Evolutionary conservation across 1,140 invertebrate genomes (phyloP).

Genomic region (Hestina assimilis): DNA sequence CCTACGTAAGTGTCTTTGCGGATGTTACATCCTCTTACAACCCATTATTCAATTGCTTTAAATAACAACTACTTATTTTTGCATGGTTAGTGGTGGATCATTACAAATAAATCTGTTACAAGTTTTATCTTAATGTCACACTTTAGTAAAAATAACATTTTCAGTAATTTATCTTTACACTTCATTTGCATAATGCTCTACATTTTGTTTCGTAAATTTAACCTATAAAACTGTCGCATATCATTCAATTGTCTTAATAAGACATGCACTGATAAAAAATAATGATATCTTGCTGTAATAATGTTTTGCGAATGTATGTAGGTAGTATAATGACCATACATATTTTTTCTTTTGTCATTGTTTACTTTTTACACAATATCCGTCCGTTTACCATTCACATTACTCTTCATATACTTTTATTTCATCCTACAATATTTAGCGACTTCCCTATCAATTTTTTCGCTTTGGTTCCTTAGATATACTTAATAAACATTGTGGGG

Average conservation of each 20-base stretch:
- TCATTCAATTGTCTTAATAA: slow-evolving; percentile 1
- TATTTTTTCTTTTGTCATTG: too few relatives aligned
- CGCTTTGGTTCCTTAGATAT: too few relatives aligned
- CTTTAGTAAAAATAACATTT: too few relatives aligned
- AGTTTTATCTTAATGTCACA: too few relatives aligned
- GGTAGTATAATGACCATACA: too few relatives aligned
- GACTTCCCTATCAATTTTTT: too few relatives aligned
- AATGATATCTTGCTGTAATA: slow-evolving; percentile 1
- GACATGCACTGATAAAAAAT: slow-evolving; percentile 5
- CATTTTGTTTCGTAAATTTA: slow-evolving; percentile 1
- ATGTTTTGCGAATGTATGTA: not conserved
- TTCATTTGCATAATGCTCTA: not conserved
- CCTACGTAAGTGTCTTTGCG: slow-evolving; percentile 84
- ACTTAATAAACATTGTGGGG: too few relatives aligned
- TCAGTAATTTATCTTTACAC: not conserved
- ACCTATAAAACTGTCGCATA: slow-evolving; percentile 8
- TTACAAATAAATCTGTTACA: slow-evolving; percentile 6
- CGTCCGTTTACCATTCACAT: too few relatives aligned
- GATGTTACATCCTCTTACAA: slow-evolving; percentile 59
- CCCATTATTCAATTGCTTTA: slow-evolving; percentile 68
- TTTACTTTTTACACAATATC: too few relatives aligned
- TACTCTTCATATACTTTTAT: too few relatives aligned
- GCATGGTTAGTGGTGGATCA: slow-evolving; percentile 5
- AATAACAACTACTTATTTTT: slow-evolving; percentile 28
- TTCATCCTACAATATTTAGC: too few relatives aligned